Percentiles rank a stretch among this genome's conserved stretches.
These are phyloP conservation scores for Melinopterus prodromus DNA, from an alignment of 2,888 invertebrate species.

Conservation along the genomic window DNA sequence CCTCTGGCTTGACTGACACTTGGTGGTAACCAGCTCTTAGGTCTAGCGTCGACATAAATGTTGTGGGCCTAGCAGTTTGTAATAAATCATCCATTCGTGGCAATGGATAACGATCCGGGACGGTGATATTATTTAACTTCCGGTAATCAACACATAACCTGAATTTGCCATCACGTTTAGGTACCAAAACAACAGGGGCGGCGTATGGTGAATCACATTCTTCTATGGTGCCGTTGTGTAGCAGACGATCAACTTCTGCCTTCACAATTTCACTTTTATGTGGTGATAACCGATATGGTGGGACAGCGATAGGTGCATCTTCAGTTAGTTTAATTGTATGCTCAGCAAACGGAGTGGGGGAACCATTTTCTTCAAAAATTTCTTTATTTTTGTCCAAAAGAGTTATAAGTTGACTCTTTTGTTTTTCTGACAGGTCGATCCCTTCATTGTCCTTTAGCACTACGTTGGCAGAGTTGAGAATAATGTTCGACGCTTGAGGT, in stretches of 20 bases:
- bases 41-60: conserved; percentile 39
- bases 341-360: conserved; percentile 27
- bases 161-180: conserved; percentile 36
- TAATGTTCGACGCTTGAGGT: background rate
- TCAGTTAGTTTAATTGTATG: conserved; percentile 25
- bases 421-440: background rate
- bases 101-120: conserved; percentile 42
- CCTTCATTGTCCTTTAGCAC: background rate
- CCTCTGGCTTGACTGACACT: conserved; percentile 39
- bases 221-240: conserved; percentile 26
- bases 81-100: conserved; percentile 44
- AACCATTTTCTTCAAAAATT: conserved; percentile 16
- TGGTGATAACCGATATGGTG: conserved; percentile 23
- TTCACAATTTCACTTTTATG: background rate
- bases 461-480: background rate
- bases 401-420: background rate
- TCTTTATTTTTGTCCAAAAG: conserved; percentile 14
- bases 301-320: conserved; percentile 21
- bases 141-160: conserved; percentile 43
- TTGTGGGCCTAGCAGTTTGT: conserved; percentile 30
- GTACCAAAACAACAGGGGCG: conserved; percentile 39
- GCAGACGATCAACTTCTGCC: background rate
- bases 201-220: conserved; percentile 35
- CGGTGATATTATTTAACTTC: conserved; percentile 41
- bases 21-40: conserved; percentile 37